Conservation (phyloP, 1,140 invertebrate genomes). For the Camponotus pennsylvanicus region DNA sequence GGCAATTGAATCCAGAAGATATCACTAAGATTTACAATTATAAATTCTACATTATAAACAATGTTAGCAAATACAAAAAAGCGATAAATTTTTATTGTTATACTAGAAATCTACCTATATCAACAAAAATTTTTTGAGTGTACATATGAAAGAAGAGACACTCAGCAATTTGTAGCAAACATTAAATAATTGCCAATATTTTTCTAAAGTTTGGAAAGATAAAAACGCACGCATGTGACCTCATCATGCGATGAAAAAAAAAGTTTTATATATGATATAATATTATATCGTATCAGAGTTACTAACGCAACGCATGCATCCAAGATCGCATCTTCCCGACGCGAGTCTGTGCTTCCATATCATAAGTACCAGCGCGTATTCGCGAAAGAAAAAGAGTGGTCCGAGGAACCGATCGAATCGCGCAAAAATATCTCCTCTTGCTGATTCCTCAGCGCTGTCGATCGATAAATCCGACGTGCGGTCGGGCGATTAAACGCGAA, state of each 20-base stretch:
- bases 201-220: conserved; percentile 1
- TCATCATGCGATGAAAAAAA: background rate
- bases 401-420: background rate
- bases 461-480: conserved; percentile 33
- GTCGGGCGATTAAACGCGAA: conserved; percentile 43
- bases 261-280: background rate
- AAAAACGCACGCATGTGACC: background rate
- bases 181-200: conserved; percentile 1
- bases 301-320: background rate
- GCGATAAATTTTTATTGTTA: too few species aligned
- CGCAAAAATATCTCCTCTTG: conserved; percentile 4
- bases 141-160: too few species aligned
- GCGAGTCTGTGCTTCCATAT: background rate
- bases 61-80: too few species aligned
- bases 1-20: too few species aligned
- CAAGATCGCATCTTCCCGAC: background rate
- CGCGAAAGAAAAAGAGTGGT: background rate
- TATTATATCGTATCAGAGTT: background rate
- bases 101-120: too few species aligned
- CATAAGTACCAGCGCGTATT: background rate
- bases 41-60: too few species aligned
- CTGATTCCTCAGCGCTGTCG: conserved; percentile 17
- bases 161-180: background rate
- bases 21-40: too few species aligned
- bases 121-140: too few species aligned